Conservation (phyloP, 1,140 invertebrate genomes). For the Wiebesia pumilae region DNA sequence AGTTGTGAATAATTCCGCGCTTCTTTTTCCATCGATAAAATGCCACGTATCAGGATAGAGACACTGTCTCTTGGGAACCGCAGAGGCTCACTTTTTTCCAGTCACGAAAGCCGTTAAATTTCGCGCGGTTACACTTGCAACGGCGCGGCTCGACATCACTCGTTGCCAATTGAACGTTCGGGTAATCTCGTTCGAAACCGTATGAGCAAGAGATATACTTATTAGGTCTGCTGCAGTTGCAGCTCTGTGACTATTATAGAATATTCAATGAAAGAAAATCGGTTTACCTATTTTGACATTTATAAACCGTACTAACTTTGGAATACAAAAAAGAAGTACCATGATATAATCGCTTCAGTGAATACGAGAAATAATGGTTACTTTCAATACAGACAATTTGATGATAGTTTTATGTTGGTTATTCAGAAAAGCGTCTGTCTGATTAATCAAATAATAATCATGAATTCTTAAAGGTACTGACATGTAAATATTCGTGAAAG, state of each 20-base stretch:
- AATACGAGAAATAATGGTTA: no score
- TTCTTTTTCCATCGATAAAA: background rate
- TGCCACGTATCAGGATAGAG: background rate
- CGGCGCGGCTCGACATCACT: background rate
- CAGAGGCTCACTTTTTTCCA: background rate
- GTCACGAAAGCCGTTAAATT: conserved; percentile 6
- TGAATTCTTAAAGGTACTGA: no score
- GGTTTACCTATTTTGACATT: background rate
- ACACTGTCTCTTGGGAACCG: background rate
- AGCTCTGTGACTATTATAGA: background rate
- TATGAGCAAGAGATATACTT: background rate
- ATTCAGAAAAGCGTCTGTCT: no score
- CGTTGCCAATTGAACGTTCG: background rate
- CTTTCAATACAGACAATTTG: no score
- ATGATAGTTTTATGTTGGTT: no score
- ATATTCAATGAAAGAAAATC: background rate
- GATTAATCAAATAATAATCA: no score
- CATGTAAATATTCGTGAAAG: no score
- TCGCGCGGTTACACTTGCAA: background rate
- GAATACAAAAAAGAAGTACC: background rate
- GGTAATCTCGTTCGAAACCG: background rate
- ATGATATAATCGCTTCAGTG: no score
- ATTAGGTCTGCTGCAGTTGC: background rate
- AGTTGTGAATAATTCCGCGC: background rate
- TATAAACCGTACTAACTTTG: background rate